Conservation (phyloP, 2,797 vertebrate species). For the Dendrocincla tyrannina region DNA sequence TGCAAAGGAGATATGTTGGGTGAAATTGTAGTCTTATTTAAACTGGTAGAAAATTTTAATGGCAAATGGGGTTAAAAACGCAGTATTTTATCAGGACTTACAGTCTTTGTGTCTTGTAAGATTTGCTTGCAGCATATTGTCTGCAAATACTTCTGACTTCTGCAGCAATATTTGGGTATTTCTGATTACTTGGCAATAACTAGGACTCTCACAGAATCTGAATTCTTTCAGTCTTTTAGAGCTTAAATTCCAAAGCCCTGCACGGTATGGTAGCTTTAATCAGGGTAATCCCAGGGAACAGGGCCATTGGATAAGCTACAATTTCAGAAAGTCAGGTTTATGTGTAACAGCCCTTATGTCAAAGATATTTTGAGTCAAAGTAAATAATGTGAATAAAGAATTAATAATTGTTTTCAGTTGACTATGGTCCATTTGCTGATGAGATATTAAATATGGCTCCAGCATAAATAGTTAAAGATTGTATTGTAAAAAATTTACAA, state of each 20-base stretch:
- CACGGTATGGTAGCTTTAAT: neutral
- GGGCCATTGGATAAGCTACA: neutral
- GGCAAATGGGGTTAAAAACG: neutral
- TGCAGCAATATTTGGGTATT: neutral
- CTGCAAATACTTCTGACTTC: neutral
- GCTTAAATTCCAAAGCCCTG: neutral
- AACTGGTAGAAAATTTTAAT: neutral
- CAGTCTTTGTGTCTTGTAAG: neutral
- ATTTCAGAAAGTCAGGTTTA: neutral
- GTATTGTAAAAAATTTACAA: neutral
- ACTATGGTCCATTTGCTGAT: neutral
- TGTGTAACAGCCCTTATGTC: neutral
- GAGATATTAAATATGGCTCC: slow-evolving; percentile 24
- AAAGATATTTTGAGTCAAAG: neutral
- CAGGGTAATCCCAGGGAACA: neutral
- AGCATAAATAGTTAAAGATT: slow-evolving; percentile 2
- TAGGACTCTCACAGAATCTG: neutral
- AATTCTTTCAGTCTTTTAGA: neutral
- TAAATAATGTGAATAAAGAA: neutral
- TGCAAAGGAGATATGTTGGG: neutral
- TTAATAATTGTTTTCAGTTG: neutral
- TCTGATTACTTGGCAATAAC: neutral
- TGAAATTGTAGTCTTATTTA: neutral
- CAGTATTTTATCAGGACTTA: neutral
- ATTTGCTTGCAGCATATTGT: neutral